These are phyloP conservation scores for Lepidothrix coronata DNA, from an alignment of 2,113 vertebrate species.

Conservation along the genomic window DNA sequence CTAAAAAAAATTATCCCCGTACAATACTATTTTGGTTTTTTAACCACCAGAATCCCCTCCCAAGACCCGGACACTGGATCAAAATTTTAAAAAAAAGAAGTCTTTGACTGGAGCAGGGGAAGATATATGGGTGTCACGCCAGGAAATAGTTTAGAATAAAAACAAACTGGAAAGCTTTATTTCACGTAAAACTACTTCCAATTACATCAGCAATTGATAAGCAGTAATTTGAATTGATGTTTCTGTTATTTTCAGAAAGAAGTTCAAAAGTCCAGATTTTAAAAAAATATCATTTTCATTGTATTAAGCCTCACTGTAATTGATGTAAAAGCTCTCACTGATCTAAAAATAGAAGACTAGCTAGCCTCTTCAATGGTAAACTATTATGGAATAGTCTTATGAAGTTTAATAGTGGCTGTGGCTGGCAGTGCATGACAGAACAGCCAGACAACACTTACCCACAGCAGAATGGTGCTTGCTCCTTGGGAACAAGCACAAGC, in stretches of 20 bases:
- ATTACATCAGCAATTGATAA: background rate
- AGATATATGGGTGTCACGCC: background rate
- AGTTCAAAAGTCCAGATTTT: background rate
- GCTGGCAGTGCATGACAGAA: background rate
- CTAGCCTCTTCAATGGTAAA: background rate
- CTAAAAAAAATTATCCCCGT: background rate
- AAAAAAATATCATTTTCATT: background rate
- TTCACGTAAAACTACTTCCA: background rate
- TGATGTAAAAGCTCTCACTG: background rate
- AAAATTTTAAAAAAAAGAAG: background rate
- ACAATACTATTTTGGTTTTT: conserved; percentile 11
- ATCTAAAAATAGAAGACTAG: background rate
- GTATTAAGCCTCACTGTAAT: background rate
- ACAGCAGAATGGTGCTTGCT: rapidly evolving
- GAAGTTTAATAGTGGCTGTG: background rate
- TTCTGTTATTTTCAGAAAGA: background rate
- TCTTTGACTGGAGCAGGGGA: background rate
- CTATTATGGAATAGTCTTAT: background rate
- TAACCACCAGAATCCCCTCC: background rate
- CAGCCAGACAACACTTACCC: background rate
- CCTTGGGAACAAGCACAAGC: background rate
- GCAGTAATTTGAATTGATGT: background rate
- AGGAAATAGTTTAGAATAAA: conserved; percentile 2
- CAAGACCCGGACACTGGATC: background rate
- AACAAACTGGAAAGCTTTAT: background rate